Base-by-base conservation (phyloP, 2,888 invertebrate species). In the Drosophila merina region DNA sequence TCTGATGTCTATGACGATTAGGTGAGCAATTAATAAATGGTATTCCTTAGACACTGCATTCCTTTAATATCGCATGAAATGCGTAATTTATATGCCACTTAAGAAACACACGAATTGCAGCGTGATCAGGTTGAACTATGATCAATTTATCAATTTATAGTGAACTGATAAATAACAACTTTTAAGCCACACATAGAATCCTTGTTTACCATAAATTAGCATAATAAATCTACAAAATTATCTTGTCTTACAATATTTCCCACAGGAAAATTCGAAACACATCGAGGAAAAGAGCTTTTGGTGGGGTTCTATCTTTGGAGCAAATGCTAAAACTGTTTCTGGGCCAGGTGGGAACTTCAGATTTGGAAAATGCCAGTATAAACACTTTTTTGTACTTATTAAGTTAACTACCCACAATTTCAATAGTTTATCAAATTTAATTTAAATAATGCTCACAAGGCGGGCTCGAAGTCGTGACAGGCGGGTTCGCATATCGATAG, bases 281-380 rank as follows among this genome's bases (percentile, higher is more conserved):
- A 95, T 95, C 85, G 93, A 95, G 84, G 94, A 94, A 74, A 96
- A 96, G 90, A 94, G 94, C 3, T 95, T 96, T 85, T 95, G 96
- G 82, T 96, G 96, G 86, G 88, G 89, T 12, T 76, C 90, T 71
- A 94, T 95, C 72, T 96, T 96, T 81, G 96, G 96, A 95, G 0
- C 95, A 96, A 0, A 91, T 96, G 70, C 20, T 14, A 14, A 14
- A 14, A 14, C 14, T 14, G 14, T 14, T 14, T 14, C 14, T 14
- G 14, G 14, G 1, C 14, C 14, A 14, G 14, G 14, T 14, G 14
- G 14, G 1, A 14, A 14, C 14, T 20, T 20, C 20, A 20, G 20
- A 20, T 20, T 20, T 20, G 20, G 20, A 20, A 20, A 20, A 20
- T 20, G 20, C 20, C 20, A 20, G 20, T 20, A 20, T 20, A 20